Conservation (phyloP, 2,797 vertebrate genomes). For the Sebastolobus altivelis region DNA sequence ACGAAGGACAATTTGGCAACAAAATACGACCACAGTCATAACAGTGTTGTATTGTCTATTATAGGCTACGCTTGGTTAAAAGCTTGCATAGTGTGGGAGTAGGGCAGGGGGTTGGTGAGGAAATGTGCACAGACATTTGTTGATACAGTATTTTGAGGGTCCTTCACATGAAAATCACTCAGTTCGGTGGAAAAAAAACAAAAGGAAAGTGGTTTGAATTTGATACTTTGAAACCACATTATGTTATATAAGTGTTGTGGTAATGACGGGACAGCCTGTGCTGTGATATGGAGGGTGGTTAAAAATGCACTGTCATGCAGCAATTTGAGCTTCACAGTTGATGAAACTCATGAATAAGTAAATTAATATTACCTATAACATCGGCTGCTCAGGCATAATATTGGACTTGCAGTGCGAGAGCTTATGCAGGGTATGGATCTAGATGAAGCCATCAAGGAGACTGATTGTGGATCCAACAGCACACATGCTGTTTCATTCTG, state of each 20-base stretch:
- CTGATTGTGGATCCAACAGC: neutral
- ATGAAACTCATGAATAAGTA: conserved; percentile 74
- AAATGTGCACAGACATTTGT: neutral
- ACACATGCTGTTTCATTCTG: conserved; percentile 16
- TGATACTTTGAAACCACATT: neutral
- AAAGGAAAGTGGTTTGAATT: neutral
- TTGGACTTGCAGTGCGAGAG: conserved; percentile 58
- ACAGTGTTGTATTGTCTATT: neutral
- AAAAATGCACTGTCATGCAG: conserved; percentile 70
- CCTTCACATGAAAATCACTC: neutral
- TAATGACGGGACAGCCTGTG: conserved; percentile 20
- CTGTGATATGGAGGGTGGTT: conserved; percentile 60
- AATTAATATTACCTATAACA: conserved; percentile 75
- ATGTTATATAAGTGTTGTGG: conserved; percentile 2
- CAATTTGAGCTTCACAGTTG: conserved; percentile 74
- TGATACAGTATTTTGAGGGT: neutral
- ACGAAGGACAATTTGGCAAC: too few species aligned
- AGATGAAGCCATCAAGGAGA: conserved; percentile 70
- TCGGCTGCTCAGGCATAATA: conserved; percentile 66
- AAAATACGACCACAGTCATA: too few species aligned
- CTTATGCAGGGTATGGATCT: conserved; percentile 43
- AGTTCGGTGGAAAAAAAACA: neutral
- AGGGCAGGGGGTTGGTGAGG: neutral
- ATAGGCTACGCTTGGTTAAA: neutral
- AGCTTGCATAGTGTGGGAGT: neutral